These are phyloP conservation scores for Archocentrus centrarchus DNA, from an alignment of 2,113 vertebrate genomes.

Conservation along the genomic window DNA sequence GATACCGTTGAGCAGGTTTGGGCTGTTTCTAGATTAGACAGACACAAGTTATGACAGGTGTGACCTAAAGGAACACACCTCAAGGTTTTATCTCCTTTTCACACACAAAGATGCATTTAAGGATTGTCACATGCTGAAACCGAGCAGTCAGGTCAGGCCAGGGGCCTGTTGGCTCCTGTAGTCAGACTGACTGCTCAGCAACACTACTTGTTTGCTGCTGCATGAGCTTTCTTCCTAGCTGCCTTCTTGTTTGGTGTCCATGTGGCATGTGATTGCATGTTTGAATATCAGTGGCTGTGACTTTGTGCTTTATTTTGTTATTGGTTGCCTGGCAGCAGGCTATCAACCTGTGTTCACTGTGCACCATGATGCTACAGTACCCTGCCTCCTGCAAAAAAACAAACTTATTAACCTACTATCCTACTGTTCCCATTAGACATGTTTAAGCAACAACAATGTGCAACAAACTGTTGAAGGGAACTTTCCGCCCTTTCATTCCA, in stretches of 20 bases:
- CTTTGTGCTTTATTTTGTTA: neutral
- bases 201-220: neutral
- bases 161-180: constrained; percentile 2
- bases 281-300: neutral
- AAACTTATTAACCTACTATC: neutral
- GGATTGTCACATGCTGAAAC: constrained; percentile 13
- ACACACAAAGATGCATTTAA: neutral
- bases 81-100: neutral
- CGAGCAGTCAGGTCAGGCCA: neutral
- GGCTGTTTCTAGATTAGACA: constrained; percentile 51
- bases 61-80: constrained; percentile 43
- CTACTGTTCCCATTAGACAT: neutral
- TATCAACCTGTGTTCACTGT: neutral
- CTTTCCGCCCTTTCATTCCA: too few relatives aligned
- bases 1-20: constrained; percentile 73
- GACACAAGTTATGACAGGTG: constrained; percentile 17
- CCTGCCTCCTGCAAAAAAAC: neutral
- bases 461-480: too few relatives aligned
- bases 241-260: neutral
- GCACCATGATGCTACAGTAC: too few relatives aligned
- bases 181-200: neutral
- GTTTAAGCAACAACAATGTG: too few relatives aligned
- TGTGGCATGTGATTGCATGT: neutral
- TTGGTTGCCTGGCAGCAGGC: neutral
- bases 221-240: neutral